Conservation (phyloP, 2,113 vertebrate genomes). For the Cyphotilapia sp. region DNA sequence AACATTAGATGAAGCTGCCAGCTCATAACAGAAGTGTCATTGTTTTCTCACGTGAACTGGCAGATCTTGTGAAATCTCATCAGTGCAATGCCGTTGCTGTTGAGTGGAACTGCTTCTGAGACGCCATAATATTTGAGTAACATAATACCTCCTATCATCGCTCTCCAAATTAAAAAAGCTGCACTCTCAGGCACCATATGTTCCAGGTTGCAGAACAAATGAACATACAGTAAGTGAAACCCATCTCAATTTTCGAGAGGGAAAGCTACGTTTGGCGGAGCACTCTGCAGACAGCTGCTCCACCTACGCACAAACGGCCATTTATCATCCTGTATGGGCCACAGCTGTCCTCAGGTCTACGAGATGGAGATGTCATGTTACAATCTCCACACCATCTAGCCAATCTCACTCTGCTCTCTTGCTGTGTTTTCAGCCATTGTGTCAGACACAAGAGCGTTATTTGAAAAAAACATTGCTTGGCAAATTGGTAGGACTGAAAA, state of each 20-base stretch:
- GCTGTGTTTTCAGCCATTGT: constrained; percentile 29
- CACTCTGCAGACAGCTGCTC: constrained; percentile 20
- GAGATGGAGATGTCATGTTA: constrained; percentile 51
- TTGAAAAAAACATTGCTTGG: constrained; percentile 7
- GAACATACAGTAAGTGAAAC: constrained; percentile 22
- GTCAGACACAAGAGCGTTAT: constrained; percentile 19
- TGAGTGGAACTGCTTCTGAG: not conserved
- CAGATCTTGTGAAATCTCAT: not conserved
- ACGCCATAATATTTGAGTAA: constrained; percentile 9
- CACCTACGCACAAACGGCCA: constrained; percentile 17
- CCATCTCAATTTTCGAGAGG: constrained; percentile 5
- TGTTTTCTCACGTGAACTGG: not conserved
- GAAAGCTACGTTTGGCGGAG: constrained; percentile 36
- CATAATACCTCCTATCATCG: constrained; percentile 5
- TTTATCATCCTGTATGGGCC: constrained; percentile 32
- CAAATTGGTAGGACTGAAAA: constrained; percentile 39
- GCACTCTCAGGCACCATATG: not conserved
- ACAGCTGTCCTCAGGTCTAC: constrained; percentile 28
- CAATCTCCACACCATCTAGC: constrained; percentile 21
- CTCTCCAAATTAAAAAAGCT: constrained; percentile 21
- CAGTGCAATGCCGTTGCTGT: not conserved
- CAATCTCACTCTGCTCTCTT: not conserved
- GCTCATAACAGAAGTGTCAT: not conserved
- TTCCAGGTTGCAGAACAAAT: constrained; percentile 23
- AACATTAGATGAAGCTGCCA: not conserved